Evolutionary conservation across 2,113 vertebrate genomes (phyloP).

Genomic region (Tetraodon nigroviridis): DNA sequence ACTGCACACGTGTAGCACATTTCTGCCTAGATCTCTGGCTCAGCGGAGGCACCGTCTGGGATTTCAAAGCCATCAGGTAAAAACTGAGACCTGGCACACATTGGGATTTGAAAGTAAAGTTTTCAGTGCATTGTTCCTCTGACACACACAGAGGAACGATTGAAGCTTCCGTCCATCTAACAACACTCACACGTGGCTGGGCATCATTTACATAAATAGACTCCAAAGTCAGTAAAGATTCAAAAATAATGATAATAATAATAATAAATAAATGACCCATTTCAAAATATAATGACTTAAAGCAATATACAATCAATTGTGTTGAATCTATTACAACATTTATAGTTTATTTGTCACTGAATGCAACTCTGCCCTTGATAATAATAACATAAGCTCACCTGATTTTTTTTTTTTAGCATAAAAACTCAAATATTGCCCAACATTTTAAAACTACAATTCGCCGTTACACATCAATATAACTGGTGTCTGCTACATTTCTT

Average conservation of each 20-base stretch:
- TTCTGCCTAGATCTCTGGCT: constrained; percentile 35
- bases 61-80: too few species aligned
- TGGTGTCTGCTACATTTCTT: constrained; percentile 1
- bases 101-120: constrained; percentile 40
- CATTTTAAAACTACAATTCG: not conserved
- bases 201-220: too few species aligned
- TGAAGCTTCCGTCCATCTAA: too few species aligned
- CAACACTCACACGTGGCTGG: not conserved
- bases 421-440: not conserved
- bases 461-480: not conserved
- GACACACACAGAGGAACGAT: too few species aligned
- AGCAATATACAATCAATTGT: not conserved
- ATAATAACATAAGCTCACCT: not conserved
- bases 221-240: too few species aligned
- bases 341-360: not conserved
- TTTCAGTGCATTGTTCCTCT: too few species aligned
- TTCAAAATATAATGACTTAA: not conserved
- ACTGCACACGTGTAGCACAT: constrained; percentile 32
- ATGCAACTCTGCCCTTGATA: not conserved
- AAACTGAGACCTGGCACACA: constrained; percentile 45
- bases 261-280: too few species aligned
- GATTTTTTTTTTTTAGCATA: not conserved
- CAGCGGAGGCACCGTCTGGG: not conserved
- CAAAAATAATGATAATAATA: too few species aligned
- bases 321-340: not conserved